These are phyloP conservation scores for Gallinago paraguaiae DNA, from an alignment of 2,113 vertebrate species.

Conservation along the genomic window DNA sequence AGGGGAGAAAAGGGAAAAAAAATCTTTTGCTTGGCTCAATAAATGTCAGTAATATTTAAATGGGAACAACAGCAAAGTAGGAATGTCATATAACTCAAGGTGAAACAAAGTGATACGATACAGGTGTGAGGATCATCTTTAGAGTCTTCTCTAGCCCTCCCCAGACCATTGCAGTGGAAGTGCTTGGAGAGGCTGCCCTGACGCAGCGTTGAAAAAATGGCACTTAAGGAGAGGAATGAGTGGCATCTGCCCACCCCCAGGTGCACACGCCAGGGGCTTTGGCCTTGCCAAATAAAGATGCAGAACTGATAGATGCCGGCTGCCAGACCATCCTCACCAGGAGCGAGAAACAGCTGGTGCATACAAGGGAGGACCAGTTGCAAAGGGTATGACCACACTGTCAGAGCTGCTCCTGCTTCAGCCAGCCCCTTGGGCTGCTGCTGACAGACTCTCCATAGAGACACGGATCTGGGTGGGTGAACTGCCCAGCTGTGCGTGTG, in stretches of 20 bases:
- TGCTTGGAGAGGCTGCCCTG: not conserved
- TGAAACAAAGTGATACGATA: not conserved
- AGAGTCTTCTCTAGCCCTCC: not conserved
- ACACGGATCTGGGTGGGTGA: rapidly evolving
- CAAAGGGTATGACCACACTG: not conserved
- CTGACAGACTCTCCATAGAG: not conserved
- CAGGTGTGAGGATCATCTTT: not conserved
- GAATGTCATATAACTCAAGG: rapidly evolving
- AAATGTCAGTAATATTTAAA: not conserved
- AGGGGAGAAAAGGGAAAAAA: not conserved
- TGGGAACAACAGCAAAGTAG: not conserved
- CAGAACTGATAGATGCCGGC: not conserved
- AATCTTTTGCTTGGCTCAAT: not conserved
- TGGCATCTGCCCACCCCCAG: not conserved
- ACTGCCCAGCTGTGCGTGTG: not conserved
- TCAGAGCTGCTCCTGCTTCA: not conserved
- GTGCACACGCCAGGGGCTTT: rapidly evolving
- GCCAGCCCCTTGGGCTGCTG: not conserved
- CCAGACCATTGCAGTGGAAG: not conserved
- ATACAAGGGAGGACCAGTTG: not conserved
- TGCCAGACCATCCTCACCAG: not conserved
- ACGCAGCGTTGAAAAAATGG: not conserved
- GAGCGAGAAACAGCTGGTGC: not conserved
- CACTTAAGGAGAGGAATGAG: not conserved
- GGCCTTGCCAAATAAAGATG: not conserved